Evolutionary conservation across 2,888 invertebrate species (phyloP).

Genomic region (Chouioia cunea): DNA sequence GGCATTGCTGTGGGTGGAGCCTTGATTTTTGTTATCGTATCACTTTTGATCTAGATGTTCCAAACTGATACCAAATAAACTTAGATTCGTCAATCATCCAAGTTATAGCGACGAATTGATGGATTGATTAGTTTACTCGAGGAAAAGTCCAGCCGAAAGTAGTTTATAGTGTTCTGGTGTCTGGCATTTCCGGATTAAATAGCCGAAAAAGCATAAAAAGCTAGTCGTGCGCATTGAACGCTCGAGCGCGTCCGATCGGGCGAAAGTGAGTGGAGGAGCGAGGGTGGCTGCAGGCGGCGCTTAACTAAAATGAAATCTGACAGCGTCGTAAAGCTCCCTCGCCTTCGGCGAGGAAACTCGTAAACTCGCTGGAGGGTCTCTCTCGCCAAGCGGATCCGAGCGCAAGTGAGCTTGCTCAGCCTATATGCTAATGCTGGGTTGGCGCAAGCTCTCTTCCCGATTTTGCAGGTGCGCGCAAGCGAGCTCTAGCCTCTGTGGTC

Average conservation of each 20-base stretch:
- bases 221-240: background rate
- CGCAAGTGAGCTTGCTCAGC: background rate
- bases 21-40: too few species aligned
- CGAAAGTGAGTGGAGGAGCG: background rate
- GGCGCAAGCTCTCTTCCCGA: background rate
- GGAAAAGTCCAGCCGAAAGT: too few species aligned
- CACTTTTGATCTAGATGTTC: too few species aligned
- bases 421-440: background rate
- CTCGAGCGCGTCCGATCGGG: conserved; percentile 11
- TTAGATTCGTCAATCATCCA: too few species aligned
- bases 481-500: background rate
- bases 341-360: conserved; percentile 43
- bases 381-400: conserved; percentile 22
- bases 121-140: too few species aligned
- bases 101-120: too few species aligned
- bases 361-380: conserved; percentile 47
- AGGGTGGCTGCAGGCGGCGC: conserved; percentile 34
- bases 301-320: conserved; percentile 54
- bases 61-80: too few species aligned
- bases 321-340: conserved; percentile 48
- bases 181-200: conserved; percentile 36
- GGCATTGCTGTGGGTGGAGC: too few species aligned
- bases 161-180: too few species aligned
- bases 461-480: background rate
- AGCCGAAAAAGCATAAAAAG: conserved; percentile 32